Conservation (phyloP, 2,113 vertebrate genomes). For the Zapornia atra region DNA sequence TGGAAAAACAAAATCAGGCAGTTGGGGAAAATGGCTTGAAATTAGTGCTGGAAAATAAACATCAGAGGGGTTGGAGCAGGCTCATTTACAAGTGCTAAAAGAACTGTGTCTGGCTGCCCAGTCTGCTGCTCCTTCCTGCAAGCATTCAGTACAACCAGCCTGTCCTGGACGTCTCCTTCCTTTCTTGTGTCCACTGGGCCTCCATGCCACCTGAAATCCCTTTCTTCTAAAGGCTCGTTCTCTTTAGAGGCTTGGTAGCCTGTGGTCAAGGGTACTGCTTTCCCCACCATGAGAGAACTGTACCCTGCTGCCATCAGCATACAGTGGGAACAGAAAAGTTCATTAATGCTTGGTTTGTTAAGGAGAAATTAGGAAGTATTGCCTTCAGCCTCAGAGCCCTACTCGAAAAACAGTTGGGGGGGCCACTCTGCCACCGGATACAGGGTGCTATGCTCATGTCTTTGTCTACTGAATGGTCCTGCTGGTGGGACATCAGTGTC, state of each 20-base stretch:
- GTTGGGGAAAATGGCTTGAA: neutral
- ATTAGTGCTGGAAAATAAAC: neutral
- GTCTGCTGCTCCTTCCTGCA: neutral
- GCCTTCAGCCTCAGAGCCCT: neutral
- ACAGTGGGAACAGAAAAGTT: neutral
- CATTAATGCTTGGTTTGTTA: neutral
- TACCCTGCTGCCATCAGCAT: neutral
- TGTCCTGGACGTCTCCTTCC: neutral
- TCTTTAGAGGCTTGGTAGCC: neutral
- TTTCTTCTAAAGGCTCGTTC: neutral
- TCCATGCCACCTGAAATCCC: neutral
- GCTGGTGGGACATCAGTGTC: neutral
- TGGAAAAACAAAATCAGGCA: neutral
- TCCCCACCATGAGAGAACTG: neutral
- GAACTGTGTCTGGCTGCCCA: neutral
- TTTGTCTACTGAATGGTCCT: neutral
- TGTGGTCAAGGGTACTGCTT: neutral
- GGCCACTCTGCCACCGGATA: neutral
- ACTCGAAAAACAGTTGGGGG: neutral
- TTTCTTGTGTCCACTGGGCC: neutral
- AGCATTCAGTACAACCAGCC: neutral
- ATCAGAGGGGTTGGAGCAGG: neutral
- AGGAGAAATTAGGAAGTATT: neutral
- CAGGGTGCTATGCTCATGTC: neutral
- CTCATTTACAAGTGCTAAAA: neutral